phyloP scores from a whole-genome alignment of 2,888 invertebrate genomes.

The Melinopterus prodromus region DNA sequence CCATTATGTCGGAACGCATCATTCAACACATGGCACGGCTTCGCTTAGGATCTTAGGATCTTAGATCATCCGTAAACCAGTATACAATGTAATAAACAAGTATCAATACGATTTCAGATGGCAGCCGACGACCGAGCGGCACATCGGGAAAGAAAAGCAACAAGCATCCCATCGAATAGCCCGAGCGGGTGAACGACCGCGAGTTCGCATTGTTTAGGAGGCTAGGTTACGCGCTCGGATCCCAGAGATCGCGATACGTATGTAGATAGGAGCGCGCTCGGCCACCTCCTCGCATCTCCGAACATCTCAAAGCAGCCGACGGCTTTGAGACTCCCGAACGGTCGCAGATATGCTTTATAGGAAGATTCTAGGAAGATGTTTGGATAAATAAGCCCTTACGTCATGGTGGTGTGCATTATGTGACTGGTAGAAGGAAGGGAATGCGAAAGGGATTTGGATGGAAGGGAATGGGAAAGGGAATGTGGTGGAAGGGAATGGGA shows the following conservation, averaged over 20 bases:
- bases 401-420: no score
- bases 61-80: neutral
- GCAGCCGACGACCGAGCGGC: slow-evolving; percentile 28
- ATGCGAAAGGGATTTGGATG: no score
- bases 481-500: no score
- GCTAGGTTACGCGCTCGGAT: neutral
- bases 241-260: neutral
- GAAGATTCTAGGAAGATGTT: no score
- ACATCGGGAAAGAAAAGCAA: slow-evolving; percentile 33
- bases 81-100: slow-evolving; percentile 34
- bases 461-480: no score
- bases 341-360: no score
- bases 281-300: neutral
- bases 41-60: neutral
- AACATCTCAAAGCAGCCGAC: neutral
- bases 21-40: neutral
- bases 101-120: slow-evolving; percentile 39
- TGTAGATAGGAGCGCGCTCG: neutral
- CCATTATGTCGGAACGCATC: neutral
- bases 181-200: slow-evolving; percentile 43
- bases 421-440: no score
- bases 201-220: slow-evolving; percentile 41
- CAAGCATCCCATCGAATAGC: slow-evolving; percentile 22
- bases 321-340: no score
- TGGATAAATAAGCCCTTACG: no score